Conservation (phyloP, 1,140 invertebrate species). For the Camponotus pennsylvanicus region DNA sequence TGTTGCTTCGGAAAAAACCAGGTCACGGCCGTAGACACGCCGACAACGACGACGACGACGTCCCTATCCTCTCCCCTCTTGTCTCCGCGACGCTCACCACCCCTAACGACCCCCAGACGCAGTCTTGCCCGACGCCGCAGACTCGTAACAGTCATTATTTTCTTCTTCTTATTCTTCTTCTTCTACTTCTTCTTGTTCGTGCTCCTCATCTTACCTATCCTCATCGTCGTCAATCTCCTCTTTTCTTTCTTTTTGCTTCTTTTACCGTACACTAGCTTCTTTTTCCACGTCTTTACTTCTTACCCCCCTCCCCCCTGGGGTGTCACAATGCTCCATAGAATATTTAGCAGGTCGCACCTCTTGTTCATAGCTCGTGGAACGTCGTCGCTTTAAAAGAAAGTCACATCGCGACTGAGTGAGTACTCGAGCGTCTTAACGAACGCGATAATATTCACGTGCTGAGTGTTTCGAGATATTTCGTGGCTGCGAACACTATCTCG, state of each 20-base stretch:
- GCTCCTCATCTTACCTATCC: conserved; percentile 59
- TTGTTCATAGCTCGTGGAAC: conserved; percentile 25
- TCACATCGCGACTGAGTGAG: conserved; percentile 36
- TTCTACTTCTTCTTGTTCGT: conserved; percentile 76
- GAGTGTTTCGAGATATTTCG: conserved; percentile 23
- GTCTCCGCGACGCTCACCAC: conserved; percentile 68
- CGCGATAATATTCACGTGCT: conserved; percentile 37
- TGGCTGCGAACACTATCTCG: not conserved
- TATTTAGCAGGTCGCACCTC: conserved; percentile 77
- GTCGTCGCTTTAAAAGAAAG: conserved; percentile 57
- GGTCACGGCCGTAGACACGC: conserved; percentile 85
- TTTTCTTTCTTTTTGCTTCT: not conserved
- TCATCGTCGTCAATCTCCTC: conserved; percentile 47
- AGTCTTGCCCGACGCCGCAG: conserved; percentile 75
- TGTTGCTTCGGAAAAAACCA: conserved; percentile 87
- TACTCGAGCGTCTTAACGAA: conserved; percentile 51
- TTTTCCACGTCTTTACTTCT: conserved; percentile 55
- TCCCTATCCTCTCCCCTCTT: conserved; percentile 45
- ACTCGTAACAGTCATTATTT: conserved; percentile 86
- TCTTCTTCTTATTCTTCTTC: conserved; percentile 81
- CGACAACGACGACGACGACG: conserved; percentile 60
- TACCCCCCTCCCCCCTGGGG: conserved; percentile 22
- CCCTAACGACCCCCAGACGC: conserved; percentile 69
- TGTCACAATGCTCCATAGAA: conserved; percentile 70
- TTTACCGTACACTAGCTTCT: conserved; percentile 12